Evolutionary conservation across 2,797 vertebrate genomes (phyloP).

Genomic region (Neoniphon sammara): DNA sequence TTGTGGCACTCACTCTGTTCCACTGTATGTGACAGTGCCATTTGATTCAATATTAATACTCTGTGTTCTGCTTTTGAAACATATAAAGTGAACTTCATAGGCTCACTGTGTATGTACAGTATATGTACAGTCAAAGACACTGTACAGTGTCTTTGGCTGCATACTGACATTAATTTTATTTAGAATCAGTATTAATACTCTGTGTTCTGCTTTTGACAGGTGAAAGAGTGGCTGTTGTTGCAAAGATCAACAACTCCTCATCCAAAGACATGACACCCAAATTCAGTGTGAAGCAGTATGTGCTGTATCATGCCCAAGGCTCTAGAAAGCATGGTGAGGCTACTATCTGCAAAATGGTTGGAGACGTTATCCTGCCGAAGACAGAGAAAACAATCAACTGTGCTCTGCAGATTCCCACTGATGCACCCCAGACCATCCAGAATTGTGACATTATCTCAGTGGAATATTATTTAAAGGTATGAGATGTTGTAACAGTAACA

Average conservation of each 20-base stretch:
- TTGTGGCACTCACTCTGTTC: no score
- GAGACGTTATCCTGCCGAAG: constrained; percentile 81
- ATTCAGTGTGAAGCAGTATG: constrained; percentile 84
- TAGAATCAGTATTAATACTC: neutral
- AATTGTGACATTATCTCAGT: constrained; percentile 92
- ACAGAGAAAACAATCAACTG: constrained; percentile 84
- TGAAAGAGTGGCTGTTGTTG: constrained; percentile 88
- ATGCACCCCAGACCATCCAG: constrained; percentile 80
- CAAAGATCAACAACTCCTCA: constrained; percentile 91
- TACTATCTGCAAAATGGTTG: constrained; percentile 82
- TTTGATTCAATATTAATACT: neutral
- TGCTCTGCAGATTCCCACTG: constrained; percentile 84
- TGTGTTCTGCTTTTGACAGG: constrained; percentile 77
- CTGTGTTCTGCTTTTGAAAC: constrained; percentile 22
- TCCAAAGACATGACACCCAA: constrained; percentile 88
- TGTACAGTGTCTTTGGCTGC: no score
- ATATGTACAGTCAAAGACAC: no score
- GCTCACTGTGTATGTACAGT: no score
- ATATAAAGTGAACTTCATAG: no score
- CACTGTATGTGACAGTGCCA: neutral
- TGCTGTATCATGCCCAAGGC: constrained; percentile 84
- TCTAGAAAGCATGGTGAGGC: constrained; percentile 80
- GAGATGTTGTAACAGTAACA: neutral
- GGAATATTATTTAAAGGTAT: constrained; percentile 89
- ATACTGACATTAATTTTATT: no score